A percentile compares a stretch with the other conserved stretches of the same genome.
Evolutionary conservation across 2,113 vertebrate genomes (phyloP).

Genomic region (Rutilus rutilus): DNA sequence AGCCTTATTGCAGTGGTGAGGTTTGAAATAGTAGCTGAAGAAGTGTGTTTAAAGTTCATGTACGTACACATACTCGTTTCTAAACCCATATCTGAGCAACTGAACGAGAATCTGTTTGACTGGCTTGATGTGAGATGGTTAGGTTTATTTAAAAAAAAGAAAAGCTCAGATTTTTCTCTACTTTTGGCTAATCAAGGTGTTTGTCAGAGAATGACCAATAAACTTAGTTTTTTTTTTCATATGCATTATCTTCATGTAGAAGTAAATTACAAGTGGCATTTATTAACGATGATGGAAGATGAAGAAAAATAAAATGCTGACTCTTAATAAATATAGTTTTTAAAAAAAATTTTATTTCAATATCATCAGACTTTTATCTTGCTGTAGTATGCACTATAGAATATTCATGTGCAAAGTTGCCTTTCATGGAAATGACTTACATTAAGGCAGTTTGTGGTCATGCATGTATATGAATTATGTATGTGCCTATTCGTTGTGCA

Average conservation of each 20-base stretch:
- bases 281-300: not conserved
- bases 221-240: not conserved
- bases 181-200: too few species aligned
- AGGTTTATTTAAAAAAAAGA: too few species aligned
- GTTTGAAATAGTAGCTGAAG: not conserved
- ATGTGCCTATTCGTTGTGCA: not conserved
- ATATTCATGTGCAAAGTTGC: not conserved
- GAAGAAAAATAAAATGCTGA: not conserved
- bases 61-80: too few species aligned
- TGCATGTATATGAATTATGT: constrained; percentile 13
- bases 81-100: too few species aligned
- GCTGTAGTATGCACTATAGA: not conserved
- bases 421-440: not conserved
- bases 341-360: too few species aligned
- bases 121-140: too few species aligned
- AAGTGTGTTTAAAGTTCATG: not conserved
- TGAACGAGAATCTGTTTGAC: too few species aligned
- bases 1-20: not conserved
- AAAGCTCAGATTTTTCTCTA: too few species aligned
- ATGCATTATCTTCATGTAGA: not conserved
- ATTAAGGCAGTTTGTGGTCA: constrained; percentile 16
- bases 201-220: not conserved
- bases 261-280: not conserved
- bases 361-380: not conserved
- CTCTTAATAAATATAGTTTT: not conserved